Conservation (phyloP, 2,113 vertebrate genomes). For the Macquaria australasica region DNA sequence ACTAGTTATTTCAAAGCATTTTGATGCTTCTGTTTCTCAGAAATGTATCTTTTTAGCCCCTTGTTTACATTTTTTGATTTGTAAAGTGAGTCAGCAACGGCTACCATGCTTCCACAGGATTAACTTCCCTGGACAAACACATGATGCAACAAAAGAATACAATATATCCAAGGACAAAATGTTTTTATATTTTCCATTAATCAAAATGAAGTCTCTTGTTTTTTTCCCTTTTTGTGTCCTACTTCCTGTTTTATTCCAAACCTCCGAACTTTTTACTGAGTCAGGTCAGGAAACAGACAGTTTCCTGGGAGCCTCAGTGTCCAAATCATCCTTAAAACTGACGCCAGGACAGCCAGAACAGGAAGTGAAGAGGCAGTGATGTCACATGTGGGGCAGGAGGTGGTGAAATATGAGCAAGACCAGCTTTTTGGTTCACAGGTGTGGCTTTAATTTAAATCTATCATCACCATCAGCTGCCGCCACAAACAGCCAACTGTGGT, state of each 20-base stretch:
- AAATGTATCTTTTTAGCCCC: neutral
- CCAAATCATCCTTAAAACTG: constrained; percentile 28
- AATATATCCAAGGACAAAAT: neutral
- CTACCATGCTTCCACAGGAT: neutral
- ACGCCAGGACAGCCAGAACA: neutral
- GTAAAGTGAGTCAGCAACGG: no score
- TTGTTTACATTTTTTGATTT: neutral
- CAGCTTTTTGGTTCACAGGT: constrained; percentile 33
- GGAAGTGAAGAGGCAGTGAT: constrained; percentile 41
- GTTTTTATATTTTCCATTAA: neutral
- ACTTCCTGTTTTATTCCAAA: constrained; percentile 25
- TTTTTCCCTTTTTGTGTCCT: neutral
- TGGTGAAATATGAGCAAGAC: constrained; percentile 19
- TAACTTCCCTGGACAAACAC: neutral
- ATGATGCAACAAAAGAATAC: neutral
- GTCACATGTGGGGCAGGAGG: constrained; percentile 18
- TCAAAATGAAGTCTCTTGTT: neutral
- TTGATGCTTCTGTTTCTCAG: neutral
- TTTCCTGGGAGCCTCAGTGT: constrained; percentile 51
- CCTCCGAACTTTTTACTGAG: neutral
- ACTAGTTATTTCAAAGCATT: neutral
- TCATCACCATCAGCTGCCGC: constrained; percentile 18
- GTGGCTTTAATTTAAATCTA: constrained; percentile 50
- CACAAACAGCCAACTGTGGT: neutral
- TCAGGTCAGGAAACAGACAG: constrained; percentile 65